Evolutionary conservation across 1,140 invertebrate species (phyloP), one percentile per base, ranked within the genome.

Genomic region (Coelopa frigida): DNA sequence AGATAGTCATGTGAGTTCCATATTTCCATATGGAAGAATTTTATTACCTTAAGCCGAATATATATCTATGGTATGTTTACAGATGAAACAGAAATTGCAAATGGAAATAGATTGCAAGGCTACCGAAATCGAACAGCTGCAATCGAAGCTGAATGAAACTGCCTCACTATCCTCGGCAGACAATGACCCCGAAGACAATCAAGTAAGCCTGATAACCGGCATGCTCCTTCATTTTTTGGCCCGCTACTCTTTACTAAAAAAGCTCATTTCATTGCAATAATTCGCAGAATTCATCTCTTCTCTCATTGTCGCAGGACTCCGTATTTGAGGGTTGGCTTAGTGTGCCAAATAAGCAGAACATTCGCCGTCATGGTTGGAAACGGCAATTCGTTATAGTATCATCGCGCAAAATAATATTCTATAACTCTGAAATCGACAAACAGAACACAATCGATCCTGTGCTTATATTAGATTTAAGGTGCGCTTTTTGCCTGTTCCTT

Each of bases 361-460:
- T 95, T 45, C 82, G 88, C 46, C 78, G 91, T 44, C 91, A 96
- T 70, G 93, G 92, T 21, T 98, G 94, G 94, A 90, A 88, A 70
- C 94, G 92, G 57, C 93, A 97, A 70, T 98, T 91, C 70, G 92
- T 98, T 5, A 93, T 98, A 18, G 93, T 97, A 12, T 95, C 91
- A 14, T 94, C 89, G 48, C 87, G 89, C 60, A 97, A 97, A 72
- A 94, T 98, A 44, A 90, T 98, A 36, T 98, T 98, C 74, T 98
- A 97, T 64, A 94, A 96, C 73, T 85, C 84, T 18, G 94, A 97
- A 72, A 87, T 77, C 58, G 92, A 96, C 62, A 95, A 95, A 70
- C 83, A 89, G 71, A 95, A 96, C 61, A 87, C 91, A 10, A 66
- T 63, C 21, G 90, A 94, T 78, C 94, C 94, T 12, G 83, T 88